These are phyloP conservation scores for Drosophila ambigua DNA, from an alignment of 1,140 invertebrate species.

Conservation along the genomic window DNA sequence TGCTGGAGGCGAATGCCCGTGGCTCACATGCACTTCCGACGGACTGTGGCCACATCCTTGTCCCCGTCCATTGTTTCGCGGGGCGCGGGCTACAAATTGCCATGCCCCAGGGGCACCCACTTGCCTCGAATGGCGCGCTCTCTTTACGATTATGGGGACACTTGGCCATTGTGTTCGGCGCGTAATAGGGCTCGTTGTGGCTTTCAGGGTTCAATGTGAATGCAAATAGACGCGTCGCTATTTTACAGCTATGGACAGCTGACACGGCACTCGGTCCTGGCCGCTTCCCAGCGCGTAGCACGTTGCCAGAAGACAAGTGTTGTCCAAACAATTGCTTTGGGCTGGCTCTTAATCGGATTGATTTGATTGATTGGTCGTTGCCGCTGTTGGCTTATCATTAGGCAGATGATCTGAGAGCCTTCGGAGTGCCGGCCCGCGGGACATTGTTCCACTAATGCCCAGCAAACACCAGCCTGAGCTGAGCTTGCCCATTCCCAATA, in stretches of 20 bases:
- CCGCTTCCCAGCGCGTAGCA: too few relatives aligned
- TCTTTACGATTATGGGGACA: constrained; percentile 66
- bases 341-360: constrained; percentile 19
- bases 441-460: constrained; percentile 15
- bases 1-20: not conserved
- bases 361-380: constrained; percentile 64
- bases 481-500: not conserved
- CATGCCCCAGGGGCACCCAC: not conserved
- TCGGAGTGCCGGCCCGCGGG: not conserved
- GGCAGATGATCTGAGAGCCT: constrained; percentile 21
- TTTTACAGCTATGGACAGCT: constrained; percentile 59
- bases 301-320: constrained; percentile 31
- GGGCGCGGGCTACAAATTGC: constrained; percentile 24
- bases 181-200: constrained; percentile 59
- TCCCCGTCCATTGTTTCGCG: not conserved
- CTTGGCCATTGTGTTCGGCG: constrained; percentile 22
- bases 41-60: not conserved
- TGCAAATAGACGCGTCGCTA: constrained; percentile 63
- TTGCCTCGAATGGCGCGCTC: constrained; percentile 54
- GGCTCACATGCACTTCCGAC: constrained; percentile 42
- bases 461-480: constrained; percentile 10
- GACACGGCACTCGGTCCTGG: constrained; percentile 33
- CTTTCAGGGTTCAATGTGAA: constrained; percentile 70
- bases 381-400: constrained; percentile 69
- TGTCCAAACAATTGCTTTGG: constrained; percentile 41